Base-by-base conservation (phyloP, 1,140 invertebrate genomes). In the Bombus polaris region DNA sequence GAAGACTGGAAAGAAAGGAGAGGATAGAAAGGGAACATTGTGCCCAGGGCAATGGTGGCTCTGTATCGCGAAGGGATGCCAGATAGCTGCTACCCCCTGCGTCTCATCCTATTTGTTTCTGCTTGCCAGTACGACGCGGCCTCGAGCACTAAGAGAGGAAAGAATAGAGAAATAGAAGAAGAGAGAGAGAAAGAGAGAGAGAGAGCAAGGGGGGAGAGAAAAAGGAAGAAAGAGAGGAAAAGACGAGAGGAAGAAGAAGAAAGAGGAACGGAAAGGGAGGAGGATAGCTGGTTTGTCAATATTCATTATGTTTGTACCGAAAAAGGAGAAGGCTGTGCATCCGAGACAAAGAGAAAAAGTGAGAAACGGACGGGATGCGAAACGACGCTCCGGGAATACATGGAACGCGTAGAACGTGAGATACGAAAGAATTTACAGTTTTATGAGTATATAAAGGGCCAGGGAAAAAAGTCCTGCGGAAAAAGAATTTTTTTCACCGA, bases 71-170 rank as follows among this genome's bases (percentile, higher is more conserved):
- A 87, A 88, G 84, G 87, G 88, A 87, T 91, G 81, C 83, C 73
- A 73, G 74, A 83, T 88, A 90, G 79, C 87, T 72, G 66, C 83
- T 68, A 82, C 77, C 84, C 39, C 78, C 83, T 68, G 85, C 82
- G 91, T 92, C 88, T 92, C 91, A 90, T 92, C 88, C 90, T 92
- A 92, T 92, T 92, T 92, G 91, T 92, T 92, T 92, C 91, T 92
- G 88, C 85, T 89, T 84, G 83, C 82, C 80, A 77, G 70, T 88
- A 89, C 89, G 90, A 88, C 81, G 86, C 91, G 68, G 86, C 88
- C 91, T 84, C 89, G 57, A 90, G 86, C 86, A 73, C 66, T 80
- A 47, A 73, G 39, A 83, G 83, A 71, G 74, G 81, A 83, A 70
- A 70, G 59, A 62, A 35, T 6, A 73, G 76, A 35, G 28, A 18